Conservation (phyloP, 2,888 invertebrate species). For the Trissonchulus latispiculum region DNA sequence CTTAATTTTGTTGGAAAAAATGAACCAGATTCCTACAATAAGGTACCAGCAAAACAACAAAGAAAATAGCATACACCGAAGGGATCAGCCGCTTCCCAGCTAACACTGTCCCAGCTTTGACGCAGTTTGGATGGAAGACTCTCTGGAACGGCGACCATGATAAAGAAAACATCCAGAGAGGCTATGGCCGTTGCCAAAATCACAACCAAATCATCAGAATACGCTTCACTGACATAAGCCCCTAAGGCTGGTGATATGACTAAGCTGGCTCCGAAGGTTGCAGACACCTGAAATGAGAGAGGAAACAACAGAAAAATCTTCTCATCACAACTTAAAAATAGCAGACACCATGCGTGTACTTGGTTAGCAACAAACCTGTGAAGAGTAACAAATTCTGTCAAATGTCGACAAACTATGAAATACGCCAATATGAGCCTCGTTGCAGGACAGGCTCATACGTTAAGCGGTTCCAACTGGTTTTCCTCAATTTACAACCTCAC, state of each 20-base stretch:
- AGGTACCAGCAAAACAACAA: neutral
- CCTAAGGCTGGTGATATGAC: conserved; percentile 96
- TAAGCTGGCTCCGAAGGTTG: conserved; percentile 97
- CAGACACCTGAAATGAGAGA: conserved; percentile 66
- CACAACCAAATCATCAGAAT: conserved; percentile 73
- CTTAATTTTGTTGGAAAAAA: neutral
- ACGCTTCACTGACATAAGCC: conserved; percentile 58
- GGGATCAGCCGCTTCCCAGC: conserved; percentile 95
- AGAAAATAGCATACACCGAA: conserved; percentile 59
- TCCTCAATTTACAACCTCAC: no score
- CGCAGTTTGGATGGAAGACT: conserved; percentile 86
- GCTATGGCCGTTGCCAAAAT: conserved; percentile 88
- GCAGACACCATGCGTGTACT: no score
- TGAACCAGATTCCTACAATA: neutral
- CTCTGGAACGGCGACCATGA: conserved; percentile 93
- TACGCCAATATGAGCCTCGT: no score
- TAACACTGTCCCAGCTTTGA: conserved; percentile 70
- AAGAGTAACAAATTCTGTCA: no score
- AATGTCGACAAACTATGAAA: no score
- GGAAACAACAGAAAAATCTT: no score
- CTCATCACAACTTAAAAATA: no score
- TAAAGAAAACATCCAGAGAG: conserved; percentile 91
- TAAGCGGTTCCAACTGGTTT: no score
- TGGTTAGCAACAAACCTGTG: no score
- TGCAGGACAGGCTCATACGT: no score